Percentiles rank a stretch among this genome's conserved stretches.
Evolutionary conservation across 1,140 invertebrate genomes (phyloP).

Genomic region (Drosophila repletoides): DNA sequence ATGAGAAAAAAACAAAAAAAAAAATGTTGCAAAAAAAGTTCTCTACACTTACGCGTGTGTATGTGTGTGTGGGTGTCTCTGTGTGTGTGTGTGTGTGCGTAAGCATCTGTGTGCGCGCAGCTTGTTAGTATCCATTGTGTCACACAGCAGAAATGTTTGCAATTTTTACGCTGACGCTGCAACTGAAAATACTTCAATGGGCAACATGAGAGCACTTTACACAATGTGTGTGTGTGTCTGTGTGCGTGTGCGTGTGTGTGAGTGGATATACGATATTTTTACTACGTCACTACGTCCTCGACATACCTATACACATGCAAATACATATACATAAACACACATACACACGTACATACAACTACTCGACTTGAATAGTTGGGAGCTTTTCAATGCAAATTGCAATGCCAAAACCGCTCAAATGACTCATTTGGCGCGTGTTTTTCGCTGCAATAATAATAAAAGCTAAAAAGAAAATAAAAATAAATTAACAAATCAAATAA

Average conservation of each 20-base stretch:
- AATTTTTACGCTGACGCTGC: constrained; percentile 73
- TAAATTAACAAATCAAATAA: too few species aligned
- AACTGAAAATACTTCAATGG: constrained; percentile 57
- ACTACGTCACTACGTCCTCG: constrained; percentile 62
- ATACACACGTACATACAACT: too few species aligned
- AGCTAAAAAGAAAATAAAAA: too few species aligned
- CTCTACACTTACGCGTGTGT: constrained; percentile 18
- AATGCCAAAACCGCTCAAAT: constrained; percentile 5
- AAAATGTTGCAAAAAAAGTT: constrained; percentile 41
- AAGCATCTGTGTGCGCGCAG: constrained; percentile 32
- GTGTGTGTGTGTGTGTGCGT: constrained; percentile 11
- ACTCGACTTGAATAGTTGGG: too few species aligned
- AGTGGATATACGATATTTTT: constrained; percentile 41
- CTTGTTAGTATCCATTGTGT: constrained; percentile 61
- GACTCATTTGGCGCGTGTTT: constrained; percentile 14
- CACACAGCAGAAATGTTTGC: constrained; percentile 42
- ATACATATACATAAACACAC: background rate
- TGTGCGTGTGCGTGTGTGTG: constrained; percentile 10
- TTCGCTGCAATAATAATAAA: too few species aligned
- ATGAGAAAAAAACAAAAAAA: constrained; percentile 26
- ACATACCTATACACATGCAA: constrained; percentile 31
- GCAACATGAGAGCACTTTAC: constrained; percentile 34
- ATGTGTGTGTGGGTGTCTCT: constrained; percentile 13
- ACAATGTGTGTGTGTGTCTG: background rate
- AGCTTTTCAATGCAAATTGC: constrained; percentile 13